Evolutionary conservation across 2,113 vertebrate genomes (phyloP).

Genomic region (Lophius piscatorius): DNA sequence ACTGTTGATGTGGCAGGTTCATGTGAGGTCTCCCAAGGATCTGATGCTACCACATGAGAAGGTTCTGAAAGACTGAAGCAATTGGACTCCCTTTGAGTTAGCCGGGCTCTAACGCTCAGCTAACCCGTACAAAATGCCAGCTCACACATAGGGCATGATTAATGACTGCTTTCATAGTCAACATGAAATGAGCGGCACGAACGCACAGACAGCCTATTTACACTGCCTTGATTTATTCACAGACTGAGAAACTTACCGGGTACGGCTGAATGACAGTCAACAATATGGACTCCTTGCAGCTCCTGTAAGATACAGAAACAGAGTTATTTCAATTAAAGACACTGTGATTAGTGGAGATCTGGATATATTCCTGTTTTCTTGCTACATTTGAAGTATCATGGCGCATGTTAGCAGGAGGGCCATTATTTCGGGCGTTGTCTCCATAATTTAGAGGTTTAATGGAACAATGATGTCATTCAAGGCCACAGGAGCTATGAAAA

Average conservation of each 20-base stretch:
- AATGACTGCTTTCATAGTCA: conserved; percentile 49
- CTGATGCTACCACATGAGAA: conserved; percentile 35
- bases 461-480: no score
- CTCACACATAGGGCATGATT: conserved; percentile 54
- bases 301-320: conserved; percentile 79
- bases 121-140: conserved; percentile 30
- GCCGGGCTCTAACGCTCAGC: conserved; percentile 25
- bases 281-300: conserved; percentile 98
- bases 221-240: conserved; percentile 14
- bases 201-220: conserved; percentile 13
- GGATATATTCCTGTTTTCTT: background rate
- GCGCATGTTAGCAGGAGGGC: background rate
- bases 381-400: background rate
- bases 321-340: background rate
- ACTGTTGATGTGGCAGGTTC: conserved; percentile 45
- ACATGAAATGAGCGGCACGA: conserved; percentile 37
- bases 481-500: conserved; percentile 28
- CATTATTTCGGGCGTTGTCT: conserved; percentile 21
- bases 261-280: conserved; percentile 97
- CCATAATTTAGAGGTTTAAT: conserved; percentile 19
- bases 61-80: conserved; percentile 39
- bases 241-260: conserved; percentile 84
- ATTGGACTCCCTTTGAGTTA: conserved; percentile 33
- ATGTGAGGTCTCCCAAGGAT: conserved; percentile 46
- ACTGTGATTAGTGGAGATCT: background rate